Evolutionary conservation across 2,888 invertebrate species (phyloP), one percentile per base, ranked within the genome.

Genomic region (Margaritifera margaritifera): DNA sequence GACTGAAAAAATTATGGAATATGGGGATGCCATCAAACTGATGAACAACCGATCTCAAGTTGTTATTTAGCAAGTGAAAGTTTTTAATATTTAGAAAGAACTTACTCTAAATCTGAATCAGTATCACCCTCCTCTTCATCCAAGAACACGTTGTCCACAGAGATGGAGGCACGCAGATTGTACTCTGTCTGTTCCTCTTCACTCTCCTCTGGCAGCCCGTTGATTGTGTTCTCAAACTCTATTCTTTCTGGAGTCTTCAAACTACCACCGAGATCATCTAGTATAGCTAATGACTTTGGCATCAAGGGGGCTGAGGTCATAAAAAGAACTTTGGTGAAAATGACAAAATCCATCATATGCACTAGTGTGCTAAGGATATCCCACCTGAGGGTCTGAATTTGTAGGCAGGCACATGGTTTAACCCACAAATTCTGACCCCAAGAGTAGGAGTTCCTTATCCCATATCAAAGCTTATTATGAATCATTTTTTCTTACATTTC

Each of bases 101-200:
- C 83, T 71, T 78, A 84, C 80, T 84, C 85, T 20, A 79, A 69
- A 56, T 83, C 82, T 6, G 82, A 81, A 42, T 76, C 73, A 51
- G 80, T 79, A 27, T 83, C 80, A 4, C 84, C 84, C 8, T 80
- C 80, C 4, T 75, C 80, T 22, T 76, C 80, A 53, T 78, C 78
- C 11, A 72, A 76, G 18, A 83, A 71, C 61, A 81, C 69, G 2
- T 75, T 72, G 25, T 84, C 85, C 1, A 77, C 78, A 42, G 94
- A 93, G 59, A 94, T 93, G 1, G 95, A 95, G 57, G 95, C 93
- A 54, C 91, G 89, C 89, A 96, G 96, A 91, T 98, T 98, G 80
- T 96, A 93, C 82, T 96, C 96, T 0, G 96, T 97, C 95, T 97
- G 97, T 89, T 97, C 97, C 87, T 97, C 97, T 89, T 98, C 97